Evolutionary conservation across 2,113 vertebrate genomes (phyloP).

Genomic region (Petroica traversi): DNA sequence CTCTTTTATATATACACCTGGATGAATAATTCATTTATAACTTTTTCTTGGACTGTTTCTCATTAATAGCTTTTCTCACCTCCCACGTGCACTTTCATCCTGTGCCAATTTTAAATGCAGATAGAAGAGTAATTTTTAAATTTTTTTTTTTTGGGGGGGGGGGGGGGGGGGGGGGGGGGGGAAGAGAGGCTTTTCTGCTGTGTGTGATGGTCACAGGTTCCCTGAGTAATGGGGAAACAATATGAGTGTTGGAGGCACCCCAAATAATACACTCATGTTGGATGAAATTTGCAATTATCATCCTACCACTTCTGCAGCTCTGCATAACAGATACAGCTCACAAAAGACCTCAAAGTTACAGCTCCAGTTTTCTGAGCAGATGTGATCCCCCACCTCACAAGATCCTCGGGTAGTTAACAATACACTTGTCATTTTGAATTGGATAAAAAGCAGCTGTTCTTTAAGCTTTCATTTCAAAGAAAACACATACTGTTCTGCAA

Average conservation of each 20-base stretch:
- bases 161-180: rapidly evolving
- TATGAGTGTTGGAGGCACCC: background rate
- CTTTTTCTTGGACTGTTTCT: background rate
- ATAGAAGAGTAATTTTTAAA: background rate
- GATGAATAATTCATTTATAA: background rate
- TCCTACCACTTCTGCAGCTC: background rate
- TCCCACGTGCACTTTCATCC: background rate
- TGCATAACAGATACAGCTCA: background rate
- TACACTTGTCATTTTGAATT: conserved; percentile 35
- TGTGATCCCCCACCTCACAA: conserved; percentile 35
- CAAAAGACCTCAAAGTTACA: background rate
- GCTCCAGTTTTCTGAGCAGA: conserved; percentile 18
- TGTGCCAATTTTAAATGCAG: background rate
- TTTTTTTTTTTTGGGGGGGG: background rate
- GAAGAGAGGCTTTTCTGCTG: background rate
- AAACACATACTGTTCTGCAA: background rate
- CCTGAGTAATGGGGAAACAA: background rate
- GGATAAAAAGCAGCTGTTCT: conserved; percentile 63
- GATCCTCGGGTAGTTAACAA: conserved; percentile 36
- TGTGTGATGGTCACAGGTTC: background rate
- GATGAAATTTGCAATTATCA: background rate
- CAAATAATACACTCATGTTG: background rate
- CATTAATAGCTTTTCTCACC: background rate
- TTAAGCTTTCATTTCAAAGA: conserved; percentile 22
- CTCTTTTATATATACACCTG: background rate